Conservation (phyloP, 2,797 vertebrate species). For the Xenopus petersii region DNA sequence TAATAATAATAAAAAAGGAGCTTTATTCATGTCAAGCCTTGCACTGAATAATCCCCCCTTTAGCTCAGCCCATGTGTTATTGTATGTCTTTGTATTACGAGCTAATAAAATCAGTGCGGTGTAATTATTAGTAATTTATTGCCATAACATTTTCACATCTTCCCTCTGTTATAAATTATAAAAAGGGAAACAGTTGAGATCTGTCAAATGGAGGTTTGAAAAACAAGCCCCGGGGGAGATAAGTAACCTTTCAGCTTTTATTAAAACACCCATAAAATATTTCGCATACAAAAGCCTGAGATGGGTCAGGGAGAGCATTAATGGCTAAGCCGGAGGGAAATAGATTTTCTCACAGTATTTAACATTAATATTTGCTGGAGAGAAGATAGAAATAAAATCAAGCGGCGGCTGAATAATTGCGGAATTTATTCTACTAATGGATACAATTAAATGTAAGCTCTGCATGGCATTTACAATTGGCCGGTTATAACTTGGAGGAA, state of each 20-base stretch:
- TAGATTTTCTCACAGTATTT: not conserved
- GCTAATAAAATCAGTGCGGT: slow-evolving; percentile 16
- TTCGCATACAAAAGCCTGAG: not conserved
- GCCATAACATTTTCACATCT: slow-evolving; percentile 37
- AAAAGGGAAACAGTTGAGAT: slow-evolving; percentile 14
- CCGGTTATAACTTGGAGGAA: no score
- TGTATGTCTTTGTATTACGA: slow-evolving; percentile 1
- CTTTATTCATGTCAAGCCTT: not conserved
- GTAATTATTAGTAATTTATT: slow-evolving; percentile 37
- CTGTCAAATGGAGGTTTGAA: slow-evolving; percentile 9
- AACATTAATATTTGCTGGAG: slow-evolving; percentile 11
- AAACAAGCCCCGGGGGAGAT: slow-evolving; percentile 12
- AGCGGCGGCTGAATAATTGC: not conserved
- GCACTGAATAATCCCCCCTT: not conserved
- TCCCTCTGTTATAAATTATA: slow-evolving; percentile 14
- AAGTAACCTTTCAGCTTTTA: slow-evolving; percentile 22
- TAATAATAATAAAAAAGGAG: not conserved
- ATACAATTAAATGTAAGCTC: slow-evolving; percentile 16
- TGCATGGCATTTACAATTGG: slow-evolving; percentile 4
- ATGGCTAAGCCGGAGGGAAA: not conserved
- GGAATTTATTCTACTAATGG: slow-evolving; percentile 22
- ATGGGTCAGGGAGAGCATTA: not conserved
- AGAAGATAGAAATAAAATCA: not conserved
- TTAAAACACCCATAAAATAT: slow-evolving; percentile 29
- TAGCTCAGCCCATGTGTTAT: not conserved